Evolutionary conservation across 2,113 vertebrate genomes (phyloP).

Genomic region (Ahaetulla prasina): DNA sequence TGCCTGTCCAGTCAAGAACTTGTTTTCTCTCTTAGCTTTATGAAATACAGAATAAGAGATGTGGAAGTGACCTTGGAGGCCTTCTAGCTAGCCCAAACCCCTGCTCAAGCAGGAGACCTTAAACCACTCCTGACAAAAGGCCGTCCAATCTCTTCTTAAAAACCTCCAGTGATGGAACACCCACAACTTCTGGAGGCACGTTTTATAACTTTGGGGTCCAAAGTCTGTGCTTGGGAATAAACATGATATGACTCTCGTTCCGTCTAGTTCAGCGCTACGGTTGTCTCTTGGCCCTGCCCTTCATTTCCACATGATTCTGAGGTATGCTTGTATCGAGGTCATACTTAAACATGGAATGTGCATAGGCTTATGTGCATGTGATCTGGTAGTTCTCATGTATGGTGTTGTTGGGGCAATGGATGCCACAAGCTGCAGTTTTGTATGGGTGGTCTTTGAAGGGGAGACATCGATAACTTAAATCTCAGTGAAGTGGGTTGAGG

Average conservation of each 20-base stretch:
- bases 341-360: not conserved
- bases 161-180: not conserved
- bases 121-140: not conserved
- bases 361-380: not conserved
- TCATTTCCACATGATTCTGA: not conserved
- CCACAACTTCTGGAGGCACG: not conserved
- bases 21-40: not conserved
- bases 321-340: not conserved
- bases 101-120: not conserved
- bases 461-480: not conserved
- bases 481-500: not conserved
- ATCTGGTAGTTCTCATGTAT: not conserved
- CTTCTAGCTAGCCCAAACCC: not conserved
- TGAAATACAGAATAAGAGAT: not conserved
- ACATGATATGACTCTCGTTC: not conserved
- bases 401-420: not conserved
- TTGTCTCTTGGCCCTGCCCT: not conserved
- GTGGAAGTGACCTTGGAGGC: not conserved
- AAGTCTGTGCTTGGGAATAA: not conserved
- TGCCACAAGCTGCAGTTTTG: not conserved
- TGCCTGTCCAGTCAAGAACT: not conserved
- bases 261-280: not conserved
- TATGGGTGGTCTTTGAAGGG: not conserved
- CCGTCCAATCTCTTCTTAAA: not conserved
- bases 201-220: not conserved